Conservation (phyloP, 2,888 invertebrate species). For the Willowsia nigromaculata region DNA sequence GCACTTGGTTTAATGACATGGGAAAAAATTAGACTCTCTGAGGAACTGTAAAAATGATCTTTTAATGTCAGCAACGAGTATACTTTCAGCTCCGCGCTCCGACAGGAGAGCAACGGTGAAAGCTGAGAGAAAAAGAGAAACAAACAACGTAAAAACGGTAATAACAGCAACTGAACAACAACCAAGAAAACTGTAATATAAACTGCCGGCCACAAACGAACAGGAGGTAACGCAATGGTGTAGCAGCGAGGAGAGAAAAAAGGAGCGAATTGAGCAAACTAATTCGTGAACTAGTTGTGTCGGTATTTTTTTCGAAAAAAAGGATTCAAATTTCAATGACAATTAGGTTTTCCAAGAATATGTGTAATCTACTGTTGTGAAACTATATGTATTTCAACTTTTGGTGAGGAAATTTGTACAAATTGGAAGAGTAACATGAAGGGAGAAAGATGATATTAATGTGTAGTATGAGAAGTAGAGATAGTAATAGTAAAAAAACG, state of each 20-base stretch:
- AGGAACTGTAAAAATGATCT: neutral
- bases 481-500: slow-evolving; percentile 32
- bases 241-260: neutral
- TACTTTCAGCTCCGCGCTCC: neutral
- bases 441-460: neutral
- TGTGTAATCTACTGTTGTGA: too few species aligned
- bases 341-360: too few species aligned
- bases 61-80: neutral
- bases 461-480: neutral
- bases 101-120: neutral
- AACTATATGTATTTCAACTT: too few species aligned
- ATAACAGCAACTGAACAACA: neutral
- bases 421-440: neutral
- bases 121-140: neutral
- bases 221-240: neutral
- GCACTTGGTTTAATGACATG: neutral
- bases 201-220: neutral
- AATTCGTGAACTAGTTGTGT: neutral
- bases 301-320: neutral
- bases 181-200: neutral
- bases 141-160: slow-evolving; percentile 1
- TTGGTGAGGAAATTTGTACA: neutral
- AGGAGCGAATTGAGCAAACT: slow-evolving; percentile 18
- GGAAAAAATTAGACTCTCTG: neutral
- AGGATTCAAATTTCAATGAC: neutral